Evolutionary conservation across 2,113 vertebrate species (phyloP).

Genomic region (Nothobranchius kuhntae): DNA sequence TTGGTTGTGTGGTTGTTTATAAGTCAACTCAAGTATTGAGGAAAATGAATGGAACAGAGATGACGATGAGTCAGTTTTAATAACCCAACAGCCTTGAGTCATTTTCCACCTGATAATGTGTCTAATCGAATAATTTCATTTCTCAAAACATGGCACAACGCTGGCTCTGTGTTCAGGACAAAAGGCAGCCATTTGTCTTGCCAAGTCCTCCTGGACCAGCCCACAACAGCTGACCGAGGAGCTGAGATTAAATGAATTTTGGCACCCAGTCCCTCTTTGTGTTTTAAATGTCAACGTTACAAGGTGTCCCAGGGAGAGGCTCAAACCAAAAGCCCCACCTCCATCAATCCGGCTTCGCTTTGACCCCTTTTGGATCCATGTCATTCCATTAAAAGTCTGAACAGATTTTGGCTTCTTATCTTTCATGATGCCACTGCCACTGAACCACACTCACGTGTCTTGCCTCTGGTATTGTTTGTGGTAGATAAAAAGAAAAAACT

Average conservation of each 20-base stretch:
- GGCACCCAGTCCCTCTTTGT: slow-evolving; percentile 42
- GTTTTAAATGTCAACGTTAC: slow-evolving; percentile 65
- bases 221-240: slow-evolving; percentile 46
- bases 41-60: no score
- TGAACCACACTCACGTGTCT: slow-evolving; percentile 17
- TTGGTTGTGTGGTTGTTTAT: no score
- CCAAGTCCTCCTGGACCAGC: slow-evolving; percentile 23
- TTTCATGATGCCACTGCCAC: slow-evolving; percentile 10
- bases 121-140: not conserved
- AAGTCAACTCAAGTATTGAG: no score
- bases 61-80: no score
- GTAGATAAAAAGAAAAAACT: not conserved
- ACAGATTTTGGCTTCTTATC: slow-evolving; percentile 50
- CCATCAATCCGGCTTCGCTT: slow-evolving; percentile 37
- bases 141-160: not conserved
- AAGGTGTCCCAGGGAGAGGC: slow-evolving; percentile 45
- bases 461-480: slow-evolving; percentile 14
- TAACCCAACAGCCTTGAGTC: no score
- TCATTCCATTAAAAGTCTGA: slow-evolving; percentile 60
- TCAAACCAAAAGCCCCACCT: slow-evolving; percentile 46
- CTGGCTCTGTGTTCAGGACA: slow-evolving; percentile 24
- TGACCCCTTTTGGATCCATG: slow-evolving; percentile 57
- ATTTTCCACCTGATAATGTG: no score
- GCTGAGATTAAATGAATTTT: slow-evolving; percentile 43
- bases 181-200: slow-evolving; percentile 11